These are phyloP conservation scores for Drosophila hamatofila DNA, from an alignment of 2,888 invertebrate genomes.

Conservation along the genomic window DNA sequence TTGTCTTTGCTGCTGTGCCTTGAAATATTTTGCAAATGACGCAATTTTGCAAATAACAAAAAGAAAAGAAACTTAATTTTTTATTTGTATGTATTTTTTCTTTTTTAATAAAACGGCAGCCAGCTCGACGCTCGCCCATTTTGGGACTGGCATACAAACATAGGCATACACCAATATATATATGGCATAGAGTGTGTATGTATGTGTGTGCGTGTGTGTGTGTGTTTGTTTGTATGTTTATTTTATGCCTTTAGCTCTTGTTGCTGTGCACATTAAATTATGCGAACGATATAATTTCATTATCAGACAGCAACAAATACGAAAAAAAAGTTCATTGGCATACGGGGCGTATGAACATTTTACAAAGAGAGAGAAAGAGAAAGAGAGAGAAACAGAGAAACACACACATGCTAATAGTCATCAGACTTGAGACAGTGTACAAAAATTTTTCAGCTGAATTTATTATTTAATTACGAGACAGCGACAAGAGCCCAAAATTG, in stretches of 20 bases:
- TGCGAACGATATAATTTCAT: constrained; percentile 83
- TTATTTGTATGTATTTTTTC: constrained; percentile 5
- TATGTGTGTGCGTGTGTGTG: constrained; percentile 12
- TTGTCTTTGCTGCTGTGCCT: constrained; percentile 8
- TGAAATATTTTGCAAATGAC: constrained; percentile 74
- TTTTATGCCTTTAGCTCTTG: constrained; percentile 44
- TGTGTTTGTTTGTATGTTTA: constrained; percentile 16
- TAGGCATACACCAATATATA: constrained; percentile 4
- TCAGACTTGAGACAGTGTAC: constrained; percentile 32
- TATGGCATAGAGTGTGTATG: background rate
- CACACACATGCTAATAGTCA: constrained; percentile 42
- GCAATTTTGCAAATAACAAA: constrained; percentile 64
- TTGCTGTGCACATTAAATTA: constrained; percentile 72
- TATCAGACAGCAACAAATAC: constrained; percentile 64
- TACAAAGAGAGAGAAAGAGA: background rate
- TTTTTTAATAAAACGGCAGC: constrained; percentile 52
- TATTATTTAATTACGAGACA: constrained; percentile 70
- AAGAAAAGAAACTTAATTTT: constrained; percentile 24
- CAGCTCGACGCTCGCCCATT: constrained; percentile 69
- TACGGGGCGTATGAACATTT: constrained; percentile 64
- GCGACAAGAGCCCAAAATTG: constrained; percentile 18
- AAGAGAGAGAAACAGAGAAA: background rate
- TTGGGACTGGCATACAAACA: constrained; percentile 46
- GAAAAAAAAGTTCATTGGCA: constrained; percentile 66
- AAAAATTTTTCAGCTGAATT: constrained; percentile 56